Conservation (phyloP, 2,888 invertebrate genomes). For the Amiota communis region DNA sequence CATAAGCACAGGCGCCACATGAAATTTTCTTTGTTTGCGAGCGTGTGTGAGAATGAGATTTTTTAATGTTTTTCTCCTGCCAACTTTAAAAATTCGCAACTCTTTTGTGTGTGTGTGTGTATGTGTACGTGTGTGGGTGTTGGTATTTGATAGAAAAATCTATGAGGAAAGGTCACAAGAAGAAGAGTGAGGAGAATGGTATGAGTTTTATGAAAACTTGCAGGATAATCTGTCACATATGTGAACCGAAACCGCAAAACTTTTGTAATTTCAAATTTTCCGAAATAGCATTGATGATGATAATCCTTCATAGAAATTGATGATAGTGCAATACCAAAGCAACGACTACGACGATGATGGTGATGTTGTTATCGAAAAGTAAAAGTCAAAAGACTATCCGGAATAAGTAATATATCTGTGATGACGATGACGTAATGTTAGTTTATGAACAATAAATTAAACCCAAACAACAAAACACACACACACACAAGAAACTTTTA, state of each 20-base stretch:
- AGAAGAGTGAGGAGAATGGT: too few species aligned
- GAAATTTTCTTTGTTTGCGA: neutral
- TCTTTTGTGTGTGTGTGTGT: neutral
- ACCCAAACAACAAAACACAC: too few species aligned
- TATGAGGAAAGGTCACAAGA: too few species aligned
- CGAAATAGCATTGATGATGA: conserved; percentile 42
- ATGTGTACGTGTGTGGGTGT: neutral
- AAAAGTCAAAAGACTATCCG: neutral
- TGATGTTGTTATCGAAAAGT: neutral
- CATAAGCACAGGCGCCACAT: conserved; percentile 39
- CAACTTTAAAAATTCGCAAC: conserved; percentile 21
- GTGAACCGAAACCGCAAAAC: conserved; percentile 46
- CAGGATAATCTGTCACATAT: conserved; percentile 25
- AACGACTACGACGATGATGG: too few species aligned
- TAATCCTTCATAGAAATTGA: conserved; percentile 66
- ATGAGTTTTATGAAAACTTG: neutral
- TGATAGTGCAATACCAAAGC: conserved; percentile 50
- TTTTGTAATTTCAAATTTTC: conserved; percentile 41
- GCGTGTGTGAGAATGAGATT: neutral
- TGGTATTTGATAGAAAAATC: too few species aligned
- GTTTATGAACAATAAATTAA: conserved; percentile 45
- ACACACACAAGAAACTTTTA: conserved; percentile 6
- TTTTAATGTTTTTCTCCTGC: neutral
- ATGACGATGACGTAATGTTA: conserved; percentile 41
- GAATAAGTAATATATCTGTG: conserved; percentile 47